Percentiles rank a stretch among this genome's conserved stretches.
These are phyloP conservation scores for Borostomias antarcticus DNA, from an alignment of 2,797 vertebrate species.

Conservation along the genomic window DNA sequence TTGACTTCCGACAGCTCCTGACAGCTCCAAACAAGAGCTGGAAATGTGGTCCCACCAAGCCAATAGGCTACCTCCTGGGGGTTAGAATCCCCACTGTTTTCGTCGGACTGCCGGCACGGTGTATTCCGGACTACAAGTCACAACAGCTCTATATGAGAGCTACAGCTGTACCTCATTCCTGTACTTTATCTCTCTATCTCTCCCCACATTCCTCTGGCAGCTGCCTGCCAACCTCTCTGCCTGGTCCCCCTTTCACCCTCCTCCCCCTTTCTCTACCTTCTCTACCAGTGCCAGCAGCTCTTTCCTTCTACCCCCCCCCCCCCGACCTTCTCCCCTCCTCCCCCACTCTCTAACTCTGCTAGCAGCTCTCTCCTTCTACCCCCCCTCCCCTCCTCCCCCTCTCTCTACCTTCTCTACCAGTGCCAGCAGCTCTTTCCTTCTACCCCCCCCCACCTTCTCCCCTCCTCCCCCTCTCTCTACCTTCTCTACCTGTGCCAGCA, in stretches of 20 bases:
- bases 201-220: background rate
- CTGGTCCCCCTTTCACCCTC: background rate
- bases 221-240: background rate
- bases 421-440: background rate
- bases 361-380: slow-evolving; percentile 63
- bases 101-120: no score
- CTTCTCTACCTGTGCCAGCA: background rate
- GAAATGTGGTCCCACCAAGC: background rate
- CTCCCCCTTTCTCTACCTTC: background rate
- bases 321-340: slow-evolving; percentile 12
- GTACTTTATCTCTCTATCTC: slow-evolving; percentile 12
- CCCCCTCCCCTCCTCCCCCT: background rate
- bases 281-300: background rate
- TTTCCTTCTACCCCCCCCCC: background rate
- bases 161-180: no score
- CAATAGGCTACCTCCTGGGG: no score
- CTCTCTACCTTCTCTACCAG: no score
- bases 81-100: no score
- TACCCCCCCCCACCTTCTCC: background rate
- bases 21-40: background rate
- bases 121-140: background rate
- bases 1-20: background rate
- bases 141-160: background rate
- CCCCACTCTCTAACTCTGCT: slow-evolving; percentile 63
- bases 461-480: background rate